Evolutionary conservation across 2,888 invertebrate genomes (phyloP), one percentile per base, ranked within the genome.

Genomic region (Synergus itoensis): DNA sequence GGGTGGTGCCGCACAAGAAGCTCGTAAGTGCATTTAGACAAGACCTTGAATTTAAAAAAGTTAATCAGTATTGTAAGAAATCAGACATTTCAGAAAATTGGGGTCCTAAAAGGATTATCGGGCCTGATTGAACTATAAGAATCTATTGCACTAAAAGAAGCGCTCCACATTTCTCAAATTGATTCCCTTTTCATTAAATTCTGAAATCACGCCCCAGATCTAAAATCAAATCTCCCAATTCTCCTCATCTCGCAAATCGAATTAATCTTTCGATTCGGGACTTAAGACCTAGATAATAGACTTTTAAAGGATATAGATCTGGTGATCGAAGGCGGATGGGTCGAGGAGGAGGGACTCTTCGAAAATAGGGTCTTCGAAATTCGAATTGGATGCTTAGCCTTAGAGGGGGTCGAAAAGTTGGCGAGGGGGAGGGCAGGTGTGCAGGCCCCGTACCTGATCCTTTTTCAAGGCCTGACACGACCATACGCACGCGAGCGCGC

Each of bases 361-460:
- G 18, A 53, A 53, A 53, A n/a, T 53, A 60, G 21, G 60, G 60
- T 48, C 48, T 14, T 16, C 41, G 41, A 45, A 69, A 45, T 69
- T 69, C 67, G 28, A 73, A 53, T 73, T 36, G 73, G 73, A 53
- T 73, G 73, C 73, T 40, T 73, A 53, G 21, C 67, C 48, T 79
- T 48, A 43, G 62, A 75, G 77, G 76, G 81, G 65, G 77, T 62
- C 62, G 82, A 48, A 76, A 75, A 76, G 78, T 63, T 73, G 48
- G 62, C 64, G 79, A 82, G 84, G 84, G 82, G 83, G 84, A 85
- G 84, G 87, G 84, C 86, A 87, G 87, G 87, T 87, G 87, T 83
- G 80, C 84, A 80, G 80, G 77, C 79, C 79, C 81, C 80, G 79
- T 82, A 83, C 77, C 77, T 75, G 81, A 80, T 84, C 79, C 81